A percentile compares a stretch with the other conserved stretches of the same genome.
Conservation (phyloP, 2,797 vertebrate genomes). For the Fistularia commersonii region DNA sequence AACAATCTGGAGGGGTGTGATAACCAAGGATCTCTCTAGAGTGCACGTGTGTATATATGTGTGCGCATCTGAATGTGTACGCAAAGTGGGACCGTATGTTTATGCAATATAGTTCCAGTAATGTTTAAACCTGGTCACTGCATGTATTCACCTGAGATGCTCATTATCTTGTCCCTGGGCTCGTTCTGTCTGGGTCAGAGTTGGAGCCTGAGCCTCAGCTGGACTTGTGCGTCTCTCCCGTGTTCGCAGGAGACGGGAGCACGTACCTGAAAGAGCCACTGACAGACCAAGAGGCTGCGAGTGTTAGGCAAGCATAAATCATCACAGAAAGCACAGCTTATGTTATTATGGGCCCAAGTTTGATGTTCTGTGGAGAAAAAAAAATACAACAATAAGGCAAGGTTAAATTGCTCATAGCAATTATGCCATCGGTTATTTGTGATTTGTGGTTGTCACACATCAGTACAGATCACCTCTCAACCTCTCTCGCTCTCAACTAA, state of each 20-base stretch:
- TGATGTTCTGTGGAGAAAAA: constrained; percentile 35
- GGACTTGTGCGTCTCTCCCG: constrained; percentile 1
- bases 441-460: constrained; percentile 50
- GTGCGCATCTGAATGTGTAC: constrained; percentile 16
- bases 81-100: constrained; percentile 46
- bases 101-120: constrained; percentile 61
- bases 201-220: constrained; percentile 4
- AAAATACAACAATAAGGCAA: constrained; percentile 48
- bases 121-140: constrained; percentile 65
- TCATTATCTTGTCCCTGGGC: constrained; percentile 62
- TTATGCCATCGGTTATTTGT: constrained; percentile 59
- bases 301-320: constrained; percentile 19
- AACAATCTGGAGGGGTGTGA: constrained; percentile 77
- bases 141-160: constrained; percentile 73
- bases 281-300: no score
- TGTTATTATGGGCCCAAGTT: constrained; percentile 41
- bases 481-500: constrained; percentile 40
- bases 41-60: constrained; percentile 31
- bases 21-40: constrained; percentile 73
- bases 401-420: constrained; percentile 50
- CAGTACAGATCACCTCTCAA: constrained; percentile 23
- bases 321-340: constrained; percentile 32
- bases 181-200: constrained; percentile 27
- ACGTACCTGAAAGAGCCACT: constrained; percentile 34
- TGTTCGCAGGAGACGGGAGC: constrained; percentile 1